These are phyloP conservation scores for Crotophaga sulcirostris DNA, from an alignment of 2,113 vertebrate species.

Conservation along the genomic window DNA sequence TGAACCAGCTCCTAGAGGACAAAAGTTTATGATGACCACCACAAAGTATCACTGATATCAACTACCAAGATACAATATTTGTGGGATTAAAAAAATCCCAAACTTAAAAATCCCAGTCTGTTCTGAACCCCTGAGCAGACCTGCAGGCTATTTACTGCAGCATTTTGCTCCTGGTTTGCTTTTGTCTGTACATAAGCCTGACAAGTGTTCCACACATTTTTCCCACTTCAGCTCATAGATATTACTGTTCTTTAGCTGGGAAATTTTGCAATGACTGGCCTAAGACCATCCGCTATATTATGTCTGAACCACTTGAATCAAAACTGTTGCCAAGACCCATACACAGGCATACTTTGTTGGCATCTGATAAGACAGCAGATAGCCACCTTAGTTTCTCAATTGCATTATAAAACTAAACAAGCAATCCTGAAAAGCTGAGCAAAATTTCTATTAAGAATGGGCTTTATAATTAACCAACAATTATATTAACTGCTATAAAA, in stretches of 20 bases:
- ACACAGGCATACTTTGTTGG: neutral
- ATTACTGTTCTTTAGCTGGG: neutral
- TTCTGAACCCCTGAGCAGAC: neutral
- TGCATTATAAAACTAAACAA: neutral
- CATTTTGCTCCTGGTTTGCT: neutral
- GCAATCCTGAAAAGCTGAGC: neutral
- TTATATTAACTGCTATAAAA: neutral
- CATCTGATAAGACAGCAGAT: neutral
- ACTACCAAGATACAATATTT: fast-evolving
- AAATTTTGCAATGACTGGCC: too few relatives aligned
- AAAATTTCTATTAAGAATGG: neutral
- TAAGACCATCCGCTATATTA: neutral
- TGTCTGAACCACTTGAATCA: neutral
- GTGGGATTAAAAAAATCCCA: neutral
- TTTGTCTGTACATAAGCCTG: neutral
- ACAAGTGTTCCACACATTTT: neutral
- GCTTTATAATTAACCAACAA: neutral
- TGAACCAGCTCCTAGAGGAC: neutral
- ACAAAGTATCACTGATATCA: neutral
- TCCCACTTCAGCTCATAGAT: neutral
- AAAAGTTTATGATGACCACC: neutral
- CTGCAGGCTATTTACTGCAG: neutral
- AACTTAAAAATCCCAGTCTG: neutral
- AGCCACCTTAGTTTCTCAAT: neutral
- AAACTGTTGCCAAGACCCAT: neutral